phyloP scores from a whole-genome alignment of 2,888 invertebrate genomes.

The Monoplex corrugatus region DNA sequence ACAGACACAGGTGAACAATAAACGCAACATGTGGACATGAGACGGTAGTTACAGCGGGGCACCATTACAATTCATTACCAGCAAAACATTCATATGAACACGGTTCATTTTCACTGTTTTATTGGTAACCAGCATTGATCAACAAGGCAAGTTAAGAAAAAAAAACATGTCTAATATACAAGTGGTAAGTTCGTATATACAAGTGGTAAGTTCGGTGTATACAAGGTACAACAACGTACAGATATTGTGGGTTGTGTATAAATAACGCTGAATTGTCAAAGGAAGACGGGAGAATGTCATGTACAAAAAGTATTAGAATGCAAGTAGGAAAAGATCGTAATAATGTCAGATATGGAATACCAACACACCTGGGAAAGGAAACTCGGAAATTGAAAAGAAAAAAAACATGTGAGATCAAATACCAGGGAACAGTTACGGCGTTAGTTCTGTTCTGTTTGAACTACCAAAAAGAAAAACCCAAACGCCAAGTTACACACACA shows the following conservation, averaged over 20 bases:
- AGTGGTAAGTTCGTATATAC: too few species aligned
- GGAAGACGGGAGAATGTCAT: background rate
- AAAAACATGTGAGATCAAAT: background rate
- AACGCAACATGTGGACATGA: too few species aligned
- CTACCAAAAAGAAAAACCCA: background rate
- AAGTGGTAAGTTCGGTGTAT: too few species aligned
- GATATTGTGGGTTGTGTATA: too few species aligned
- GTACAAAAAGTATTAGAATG: background rate
- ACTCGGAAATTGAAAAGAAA: background rate
- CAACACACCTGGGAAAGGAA: background rate
- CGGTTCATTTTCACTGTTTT: background rate
- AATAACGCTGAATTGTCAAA: too few species aligned
- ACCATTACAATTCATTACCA: background rate
- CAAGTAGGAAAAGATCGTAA: background rate
- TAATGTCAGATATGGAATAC: background rate
- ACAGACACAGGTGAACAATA: too few species aligned
- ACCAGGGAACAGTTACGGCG: background rate
- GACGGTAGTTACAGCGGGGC: too few species aligned
- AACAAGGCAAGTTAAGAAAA: too few species aligned
- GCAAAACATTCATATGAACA: background rate
- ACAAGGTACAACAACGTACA: too few species aligned
- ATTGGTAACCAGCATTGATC: background rate
- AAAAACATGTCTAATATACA: too few species aligned
- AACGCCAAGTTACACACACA: background rate
- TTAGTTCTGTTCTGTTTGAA: slow-evolving; percentile 3